A percentile compares a stretch with the other conserved stretches of the same genome.
Conservation (phyloP, 2,797 vertebrate genomes). For the Darevskia mixta region DNA sequence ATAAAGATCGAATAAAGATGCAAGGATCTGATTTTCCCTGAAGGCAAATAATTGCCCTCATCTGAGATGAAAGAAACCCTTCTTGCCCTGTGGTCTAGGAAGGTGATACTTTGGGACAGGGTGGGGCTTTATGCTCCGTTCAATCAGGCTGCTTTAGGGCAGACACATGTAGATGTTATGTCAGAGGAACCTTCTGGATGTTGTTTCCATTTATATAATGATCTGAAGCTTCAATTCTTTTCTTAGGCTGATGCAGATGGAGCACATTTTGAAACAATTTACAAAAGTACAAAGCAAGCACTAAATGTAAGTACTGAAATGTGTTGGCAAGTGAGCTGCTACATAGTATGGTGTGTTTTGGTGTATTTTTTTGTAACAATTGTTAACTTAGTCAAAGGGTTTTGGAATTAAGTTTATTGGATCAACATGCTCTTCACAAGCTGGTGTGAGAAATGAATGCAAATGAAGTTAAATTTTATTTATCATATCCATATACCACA, state of each 20-base stretch:
- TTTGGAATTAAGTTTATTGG: background rate
- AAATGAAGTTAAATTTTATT: background rate
- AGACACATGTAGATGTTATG: background rate
- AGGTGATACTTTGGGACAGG: background rate
- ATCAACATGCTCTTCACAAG: background rate
- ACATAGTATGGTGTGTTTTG: background rate
- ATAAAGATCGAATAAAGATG: background rate
- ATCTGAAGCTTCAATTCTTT: conserved; percentile 7
- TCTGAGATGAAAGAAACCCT: accelerated
- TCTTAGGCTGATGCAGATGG: conserved; percentile 87
- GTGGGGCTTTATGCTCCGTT: too few species aligned
- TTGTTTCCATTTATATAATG: background rate
- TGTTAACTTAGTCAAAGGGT: background rate
- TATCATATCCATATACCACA: too few species aligned
- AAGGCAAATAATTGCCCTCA: background rate
- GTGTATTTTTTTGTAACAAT: background rate
- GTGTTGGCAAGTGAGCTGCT: background rate
- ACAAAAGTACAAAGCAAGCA: conserved; percentile 88
- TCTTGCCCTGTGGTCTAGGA: background rate
- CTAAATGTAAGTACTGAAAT: conserved; percentile 83
- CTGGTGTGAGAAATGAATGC: background rate
- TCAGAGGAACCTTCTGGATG: accelerated
- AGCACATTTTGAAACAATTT: conserved; percentile 85
- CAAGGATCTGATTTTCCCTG: background rate
- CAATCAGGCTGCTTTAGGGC: too few species aligned